A percentile compares a stretch with the other conserved stretches of the same genome.
These are phyloP conservation scores for Stichodactyla mertensii DNA, from an alignment of 64 coral and sea anemone genomes.

Conservation along the genomic window DNA sequence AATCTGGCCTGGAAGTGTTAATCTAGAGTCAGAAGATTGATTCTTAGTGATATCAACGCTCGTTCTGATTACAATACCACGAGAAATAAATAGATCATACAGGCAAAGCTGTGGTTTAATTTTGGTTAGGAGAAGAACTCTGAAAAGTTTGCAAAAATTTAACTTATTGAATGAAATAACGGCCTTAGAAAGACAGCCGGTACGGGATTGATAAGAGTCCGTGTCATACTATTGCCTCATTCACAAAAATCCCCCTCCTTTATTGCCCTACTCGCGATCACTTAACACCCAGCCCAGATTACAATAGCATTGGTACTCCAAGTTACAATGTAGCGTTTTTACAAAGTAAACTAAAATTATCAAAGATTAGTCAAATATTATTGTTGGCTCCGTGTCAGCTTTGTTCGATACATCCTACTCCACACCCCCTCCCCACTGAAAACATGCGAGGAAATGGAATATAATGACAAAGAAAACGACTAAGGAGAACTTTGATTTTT, in stretches of 20 bases:
- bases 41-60: not conserved
- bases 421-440: not conserved
- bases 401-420: not conserved
- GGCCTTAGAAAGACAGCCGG: not conserved
- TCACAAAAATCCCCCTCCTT: not conserved
- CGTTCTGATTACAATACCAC: too few relatives aligned
- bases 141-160: not conserved
- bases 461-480: not conserved
- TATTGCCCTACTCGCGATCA: not conserved
- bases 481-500: not conserved
- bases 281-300: not conserved
- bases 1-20: not conserved
- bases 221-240: not conserved
- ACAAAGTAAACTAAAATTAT: not conserved
- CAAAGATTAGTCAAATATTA: constrained; percentile 8
- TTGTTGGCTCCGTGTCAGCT: not conserved
- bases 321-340: not conserved
- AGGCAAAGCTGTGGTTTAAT: not conserved
- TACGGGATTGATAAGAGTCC: not conserved
- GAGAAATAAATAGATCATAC: not conserved
- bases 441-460: not conserved
- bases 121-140: not conserved
- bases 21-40: not conserved
- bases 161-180: not conserved
- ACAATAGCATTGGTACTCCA: too few relatives aligned